Conservation (phyloP, 2,888 invertebrate genomes). For the Electrophaes corylata region DNA sequence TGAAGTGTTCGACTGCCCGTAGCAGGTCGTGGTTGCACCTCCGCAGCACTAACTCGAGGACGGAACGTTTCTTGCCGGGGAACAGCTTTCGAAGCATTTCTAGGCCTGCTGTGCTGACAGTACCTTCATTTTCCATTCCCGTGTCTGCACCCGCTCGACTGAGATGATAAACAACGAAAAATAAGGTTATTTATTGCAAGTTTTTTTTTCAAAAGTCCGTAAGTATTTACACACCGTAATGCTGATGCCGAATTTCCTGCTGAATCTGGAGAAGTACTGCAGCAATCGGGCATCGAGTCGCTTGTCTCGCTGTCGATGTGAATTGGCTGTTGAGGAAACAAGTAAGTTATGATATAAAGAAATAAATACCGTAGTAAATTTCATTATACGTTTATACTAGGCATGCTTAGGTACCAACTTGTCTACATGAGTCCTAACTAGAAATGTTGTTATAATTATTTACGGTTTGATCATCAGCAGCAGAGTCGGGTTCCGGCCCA, state of each 20-base stretch:
- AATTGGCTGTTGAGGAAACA: conserved; percentile 58
- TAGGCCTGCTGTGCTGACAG: conserved; percentile 88
- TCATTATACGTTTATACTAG: too few species aligned
- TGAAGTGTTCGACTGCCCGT: conserved; percentile 95
- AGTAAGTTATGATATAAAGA: neutral
- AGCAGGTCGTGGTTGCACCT: conserved; percentile 96
- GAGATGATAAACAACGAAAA: neutral
- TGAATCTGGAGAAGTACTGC: conserved; percentile 69
- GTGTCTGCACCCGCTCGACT: conserved; percentile 32
- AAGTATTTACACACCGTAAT: conserved; percentile 43
- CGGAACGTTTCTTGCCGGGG: conserved; percentile 94
- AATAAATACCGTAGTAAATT: neutral
- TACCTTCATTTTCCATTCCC: conserved; percentile 55
- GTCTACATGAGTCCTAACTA: too few species aligned
- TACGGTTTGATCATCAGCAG: conserved; percentile 71
- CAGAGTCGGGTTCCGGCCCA: conserved; percentile 75
- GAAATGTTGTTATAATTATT: conserved; percentile 34
- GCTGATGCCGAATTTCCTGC: conserved; percentile 55
- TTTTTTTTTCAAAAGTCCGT: neutral
- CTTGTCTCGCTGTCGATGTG: conserved; percentile 81
- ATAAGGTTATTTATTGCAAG: too few species aligned
- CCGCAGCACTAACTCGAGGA: conserved; percentile 95
- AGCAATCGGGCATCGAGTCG: conserved; percentile 75
- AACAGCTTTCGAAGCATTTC: conserved; percentile 95
- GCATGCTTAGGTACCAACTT: too few species aligned